A percentile compares a stretch with the other conserved stretches of the same genome.
Evolutionary conservation across 2,113 vertebrate species (phyloP).

Genomic region (Echinops telfairi): DNA sequence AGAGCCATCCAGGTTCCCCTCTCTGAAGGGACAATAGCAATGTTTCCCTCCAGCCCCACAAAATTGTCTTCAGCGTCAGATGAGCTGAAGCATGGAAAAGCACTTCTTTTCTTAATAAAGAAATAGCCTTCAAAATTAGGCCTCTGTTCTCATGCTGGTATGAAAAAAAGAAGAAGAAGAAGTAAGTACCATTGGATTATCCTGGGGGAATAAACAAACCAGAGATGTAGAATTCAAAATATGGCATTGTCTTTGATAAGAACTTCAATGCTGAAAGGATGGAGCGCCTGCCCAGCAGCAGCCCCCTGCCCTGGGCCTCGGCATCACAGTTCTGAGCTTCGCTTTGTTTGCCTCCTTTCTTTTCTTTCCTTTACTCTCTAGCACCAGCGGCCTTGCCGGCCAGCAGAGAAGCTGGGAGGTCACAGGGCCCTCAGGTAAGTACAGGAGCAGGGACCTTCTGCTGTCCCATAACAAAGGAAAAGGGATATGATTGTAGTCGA

Average conservation of each 20-base stretch:
- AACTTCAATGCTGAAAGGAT: neutral
- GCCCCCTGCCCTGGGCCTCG: neutral
- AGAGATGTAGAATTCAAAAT: neutral
- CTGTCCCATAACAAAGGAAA: neutral
- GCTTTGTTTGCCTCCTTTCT: no score
- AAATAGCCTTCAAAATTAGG: constrained; percentile 1
- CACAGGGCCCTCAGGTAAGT: neutral
- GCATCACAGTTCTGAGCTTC: neutral
- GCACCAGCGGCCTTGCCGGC: neutral
- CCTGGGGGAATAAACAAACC: neutral
- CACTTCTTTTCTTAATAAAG: neutral
- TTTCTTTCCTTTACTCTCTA: neutral
- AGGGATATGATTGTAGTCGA: neutral
- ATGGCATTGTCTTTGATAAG: neutral
- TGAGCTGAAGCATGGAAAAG: constrained; percentile 18
- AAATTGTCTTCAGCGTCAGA: constrained; percentile 19
- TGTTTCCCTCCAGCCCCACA: neutral
- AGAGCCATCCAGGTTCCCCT: constrained; percentile 15
- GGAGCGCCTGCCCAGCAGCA: neutral
- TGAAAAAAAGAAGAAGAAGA: neutral
- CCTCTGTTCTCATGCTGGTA: neutral
- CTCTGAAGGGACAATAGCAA: constrained; percentile 29
- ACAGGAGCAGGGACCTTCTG: neutral
- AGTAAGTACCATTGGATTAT: neutral
- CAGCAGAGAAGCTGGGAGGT: neutral